Evolutionary conservation across 2,113 vertebrate species (phyloP), one percentile per base, ranked within the genome.

Genomic region (Onychorhynchus coronatus): DNA sequence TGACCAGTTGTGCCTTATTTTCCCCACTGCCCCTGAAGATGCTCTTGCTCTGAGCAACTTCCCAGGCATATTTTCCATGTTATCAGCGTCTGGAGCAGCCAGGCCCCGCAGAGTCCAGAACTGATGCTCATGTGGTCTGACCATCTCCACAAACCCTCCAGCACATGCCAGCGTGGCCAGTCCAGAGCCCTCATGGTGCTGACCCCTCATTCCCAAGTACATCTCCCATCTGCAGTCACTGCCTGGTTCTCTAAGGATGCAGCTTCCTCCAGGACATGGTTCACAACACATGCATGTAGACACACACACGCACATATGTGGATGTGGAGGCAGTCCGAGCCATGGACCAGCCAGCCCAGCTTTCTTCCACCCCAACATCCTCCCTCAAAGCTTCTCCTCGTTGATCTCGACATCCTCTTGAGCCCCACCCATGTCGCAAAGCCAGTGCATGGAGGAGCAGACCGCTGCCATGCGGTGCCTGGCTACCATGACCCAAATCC

Each of bases 1-100:
- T 98, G 92, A 97, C 97, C 97, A 1, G 47, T 96, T 96, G 97
- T 97, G 98, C 97, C 95, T 98, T 98, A 95, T 98, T 98, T 97
- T 97, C 94, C 95, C 83, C 78, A 61, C 85, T 97, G 97, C 81
- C 96, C 95, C 56, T 53, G 83, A 97, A 94, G 92, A 93, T 27
- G 52, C 15, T 71, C 82, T 88, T 35, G 61, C 42, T 91, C 65
- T 52, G 78, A 77, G 52, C 9, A 25, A 5, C 77, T 85, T 78
- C 62, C 84, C 94, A 75, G 88, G 37, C 33, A 2, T 70, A 7
- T 88, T 90, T 92, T 49, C 85, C 55, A 42, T 5, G 13, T 47
- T 42, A 59, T 61, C 6, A 1, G 49, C 63, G 67, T 68, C 6
- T 2, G 2, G 52, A 78, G 33, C 71, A 17, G 47, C 56, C 28